These are phyloP conservation scores for Rhyzopertha dominica DNA, from an alignment of 1,140 invertebrate species.

Conservation along the genomic window DNA sequence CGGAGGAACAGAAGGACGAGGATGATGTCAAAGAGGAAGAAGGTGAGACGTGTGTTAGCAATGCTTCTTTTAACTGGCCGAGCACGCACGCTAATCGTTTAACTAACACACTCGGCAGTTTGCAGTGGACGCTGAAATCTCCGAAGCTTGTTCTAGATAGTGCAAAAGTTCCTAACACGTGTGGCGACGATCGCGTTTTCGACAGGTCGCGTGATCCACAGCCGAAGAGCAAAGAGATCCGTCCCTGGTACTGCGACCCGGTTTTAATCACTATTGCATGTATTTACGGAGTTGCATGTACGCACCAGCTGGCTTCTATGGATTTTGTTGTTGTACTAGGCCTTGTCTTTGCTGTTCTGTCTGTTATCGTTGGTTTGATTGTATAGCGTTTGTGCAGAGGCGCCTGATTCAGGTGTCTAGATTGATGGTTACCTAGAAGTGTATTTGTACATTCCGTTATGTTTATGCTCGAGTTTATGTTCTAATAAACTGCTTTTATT, in stretches of 20 bases:
- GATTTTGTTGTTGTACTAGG: slow-evolving; percentile 63
- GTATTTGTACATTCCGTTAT: neutral
- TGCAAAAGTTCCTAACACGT: too few relatives aligned
- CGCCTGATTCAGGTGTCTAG: neutral
- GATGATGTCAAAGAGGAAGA: slow-evolving; percentile 16
- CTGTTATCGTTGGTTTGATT: slow-evolving; percentile 58
- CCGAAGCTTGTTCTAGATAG: slow-evolving; percentile 32
- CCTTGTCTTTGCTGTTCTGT: slow-evolving; percentile 63
- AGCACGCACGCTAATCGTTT: too few relatives aligned
- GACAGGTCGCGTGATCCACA: too few relatives aligned
- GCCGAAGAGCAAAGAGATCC: too few relatives aligned
- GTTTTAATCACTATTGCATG: slow-evolving; percentile 58
- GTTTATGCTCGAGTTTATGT: neutral
- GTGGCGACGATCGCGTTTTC: too few relatives aligned
- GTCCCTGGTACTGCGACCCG: slow-evolving; percentile 52
- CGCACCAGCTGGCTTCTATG: slow-evolving; percentile 56
- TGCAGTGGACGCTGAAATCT: slow-evolving; percentile 24
- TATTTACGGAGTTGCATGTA: slow-evolving; percentile 59
- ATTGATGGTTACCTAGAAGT: neutral
- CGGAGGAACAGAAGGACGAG: slow-evolving; percentile 8
- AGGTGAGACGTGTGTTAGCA: slow-evolving; percentile 29
- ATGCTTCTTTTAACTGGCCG: too few relatives aligned
- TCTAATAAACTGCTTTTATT: neutral
- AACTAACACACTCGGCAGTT: neutral
- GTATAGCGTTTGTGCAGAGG: slow-evolving; percentile 17